These are phyloP conservation scores for Steinernema carpocapsae DNA, from an alignment of 2,888 invertebrate genomes.

Conservation along the genomic window DNA sequence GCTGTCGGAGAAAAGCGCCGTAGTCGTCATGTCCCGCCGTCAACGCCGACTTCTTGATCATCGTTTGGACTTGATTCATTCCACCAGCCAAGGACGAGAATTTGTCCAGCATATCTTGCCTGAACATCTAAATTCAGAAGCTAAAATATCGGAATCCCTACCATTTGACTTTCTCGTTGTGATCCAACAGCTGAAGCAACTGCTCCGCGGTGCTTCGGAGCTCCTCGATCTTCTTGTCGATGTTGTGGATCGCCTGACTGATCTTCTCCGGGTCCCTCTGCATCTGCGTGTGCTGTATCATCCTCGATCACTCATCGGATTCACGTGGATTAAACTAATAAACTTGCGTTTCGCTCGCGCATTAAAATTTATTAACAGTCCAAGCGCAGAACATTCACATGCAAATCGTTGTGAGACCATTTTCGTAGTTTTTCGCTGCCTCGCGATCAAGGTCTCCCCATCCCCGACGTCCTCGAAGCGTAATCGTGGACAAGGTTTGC, in stretches of 20 bases:
- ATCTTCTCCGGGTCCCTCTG: constrained; percentile 5
- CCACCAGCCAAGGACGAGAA: constrained; percentile 55
- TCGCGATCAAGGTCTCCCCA: too few relatives aligned
- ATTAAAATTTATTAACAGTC: too few relatives aligned
- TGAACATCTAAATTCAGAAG: constrained; percentile 12
- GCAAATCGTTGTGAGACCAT: too few relatives aligned
- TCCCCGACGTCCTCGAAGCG: too few relatives aligned
- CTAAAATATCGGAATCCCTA: background rate
- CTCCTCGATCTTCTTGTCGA: constrained; percentile 29
- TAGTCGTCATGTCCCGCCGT: constrained; percentile 51
- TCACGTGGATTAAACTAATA: too few relatives aligned
- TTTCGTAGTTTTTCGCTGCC: too few relatives aligned
- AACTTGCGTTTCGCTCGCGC: too few relatives aligned
- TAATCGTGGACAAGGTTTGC: too few relatives aligned
- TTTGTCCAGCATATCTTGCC: constrained; percentile 62
- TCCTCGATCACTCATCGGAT: too few relatives aligned
- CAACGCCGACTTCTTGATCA: constrained; percentile 50
- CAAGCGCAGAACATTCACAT: too few relatives aligned
- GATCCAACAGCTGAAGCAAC: background rate
- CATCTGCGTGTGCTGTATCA: background rate
- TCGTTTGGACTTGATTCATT: constrained; percentile 55
- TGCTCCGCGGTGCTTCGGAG: background rate
- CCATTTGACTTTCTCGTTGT: constrained; percentile 23
- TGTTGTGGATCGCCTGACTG: constrained; percentile 7
- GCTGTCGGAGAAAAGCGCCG: constrained; percentile 53